Evolutionary conservation across 2,797 vertebrate genomes (phyloP), one percentile per base, ranked within the genome.

Genomic region (Rhodeus uyekii): DNA sequence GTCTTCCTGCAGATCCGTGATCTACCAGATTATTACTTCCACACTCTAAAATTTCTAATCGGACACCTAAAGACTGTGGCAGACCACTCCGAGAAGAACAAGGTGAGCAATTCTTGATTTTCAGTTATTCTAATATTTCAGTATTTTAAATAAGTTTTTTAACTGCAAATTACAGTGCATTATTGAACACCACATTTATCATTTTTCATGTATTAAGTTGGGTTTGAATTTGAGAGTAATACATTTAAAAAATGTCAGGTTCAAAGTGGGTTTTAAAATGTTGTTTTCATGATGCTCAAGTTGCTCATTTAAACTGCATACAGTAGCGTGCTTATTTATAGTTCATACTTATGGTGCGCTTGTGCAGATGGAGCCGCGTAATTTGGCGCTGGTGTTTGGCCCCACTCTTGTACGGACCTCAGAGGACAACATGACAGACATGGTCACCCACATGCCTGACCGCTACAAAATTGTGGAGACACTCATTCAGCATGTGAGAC

Each of bases 381-480:
- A 99, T 91, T 90, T 99, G 92, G 98, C 98, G 0, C 92, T 99
- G 89, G 98, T 99, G 83, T 99, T 99, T 0, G 98, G 98, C 16
- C 98, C 98, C 1, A 99, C 98, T 0, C 90, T 99, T 85, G 97
- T 99, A 58, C 92, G 98, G 29, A 99, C 97, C 0, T 99, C 98
- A 0, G 98, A 99, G 91, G 98, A 99, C 94, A 99, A 99, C 94
- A 99, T 99, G 98, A 98, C 97, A 0, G 97, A 99, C 87, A 99
- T 99, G 98, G 98, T 99, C 88, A 99, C 98, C 0, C 98, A 99
- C 93, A 99, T 99, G 98, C 98, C 98, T 0, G 98, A 99, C 92
- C 97, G 97, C 86, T 99, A 99, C 92, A 99, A 99, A 89, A 99
- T 99, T 0, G 95, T 99, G 18, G 98, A 99, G 91, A 99, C 97